Evolutionary conservation across 2,888 invertebrate genomes (phyloP).

Genomic region (Rhamnusium bicolor): DNA sequence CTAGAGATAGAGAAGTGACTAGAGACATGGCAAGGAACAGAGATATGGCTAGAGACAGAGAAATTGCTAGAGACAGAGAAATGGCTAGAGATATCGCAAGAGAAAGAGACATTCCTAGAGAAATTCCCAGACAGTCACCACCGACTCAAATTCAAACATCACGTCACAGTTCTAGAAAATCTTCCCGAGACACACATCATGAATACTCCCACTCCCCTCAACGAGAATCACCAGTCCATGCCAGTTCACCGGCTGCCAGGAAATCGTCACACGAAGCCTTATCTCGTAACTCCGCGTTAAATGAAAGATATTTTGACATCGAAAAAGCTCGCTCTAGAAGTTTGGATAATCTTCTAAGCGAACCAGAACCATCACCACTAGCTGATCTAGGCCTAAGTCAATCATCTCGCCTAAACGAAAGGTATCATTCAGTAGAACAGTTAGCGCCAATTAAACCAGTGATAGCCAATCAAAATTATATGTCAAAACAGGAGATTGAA

Average conservation of each 20-base stretch:
- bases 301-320: slow-evolving; percentile 89
- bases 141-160: slow-evolving; percentile 50
- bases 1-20: neutral
- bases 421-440: slow-evolving; percentile 90
- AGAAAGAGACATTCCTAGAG: slow-evolving; percentile 39
- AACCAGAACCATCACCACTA: slow-evolving; percentile 78
- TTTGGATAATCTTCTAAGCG: slow-evolving; percentile 85
- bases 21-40: slow-evolving; percentile 8
- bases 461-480: slow-evolving; percentile 69
- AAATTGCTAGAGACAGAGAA: slow-evolving; percentile 4
- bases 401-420: slow-evolving; percentile 88
- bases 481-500: slow-evolving; percentile 77
- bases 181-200: slow-evolving; percentile 61
- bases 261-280: slow-evolving; percentile 85
- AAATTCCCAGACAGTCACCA: slow-evolving; percentile 55
- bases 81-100: neutral
- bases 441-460: slow-evolving; percentile 76
- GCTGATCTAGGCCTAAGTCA: slow-evolving; percentile 87
- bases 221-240: slow-evolving; percentile 47
- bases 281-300: slow-evolving; percentile 87
- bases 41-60: slow-evolving; percentile 10
- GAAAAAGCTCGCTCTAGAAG: slow-evolving; percentile 88
- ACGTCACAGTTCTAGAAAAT: slow-evolving; percentile 65
- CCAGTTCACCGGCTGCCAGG: slow-evolving; percentile 68
- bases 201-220: slow-evolving; percentile 41